A percentile compares a stretch with the other conserved stretches of the same genome.
phyloP scores from a whole-genome alignment of 2,888 invertebrate genomes.

The Liopterus haemorrhoidalis region DNA sequence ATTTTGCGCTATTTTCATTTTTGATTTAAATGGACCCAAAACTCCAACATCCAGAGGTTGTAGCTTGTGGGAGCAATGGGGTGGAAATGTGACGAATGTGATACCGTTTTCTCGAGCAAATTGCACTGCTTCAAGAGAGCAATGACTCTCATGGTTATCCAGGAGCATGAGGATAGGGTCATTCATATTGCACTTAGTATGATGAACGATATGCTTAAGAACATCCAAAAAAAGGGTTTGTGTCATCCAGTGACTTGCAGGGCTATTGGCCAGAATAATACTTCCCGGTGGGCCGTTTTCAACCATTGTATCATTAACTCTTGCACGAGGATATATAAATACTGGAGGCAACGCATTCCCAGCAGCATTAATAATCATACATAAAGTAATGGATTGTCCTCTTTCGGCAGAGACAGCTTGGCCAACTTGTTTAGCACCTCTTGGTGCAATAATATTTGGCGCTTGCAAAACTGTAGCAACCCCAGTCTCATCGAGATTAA shows the following conservation, averaged over 20 bases:
- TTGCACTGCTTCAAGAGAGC: conserved; percentile 34
- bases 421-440: conserved; percentile 17
- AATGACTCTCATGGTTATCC: conserved; percentile 37
- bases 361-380: conserved; percentile 6
- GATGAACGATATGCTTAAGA: conserved; percentile 25
- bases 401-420: conserved; percentile 18
- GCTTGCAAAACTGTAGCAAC: conserved; percentile 12
- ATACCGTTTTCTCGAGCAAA: conserved; percentile 40
- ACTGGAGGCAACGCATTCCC: conserved; percentile 21
- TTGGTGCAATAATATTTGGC: conserved; percentile 10
- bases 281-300: conserved; percentile 27
- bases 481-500: conserved; percentile 15
- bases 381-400: conserved; percentile 8
- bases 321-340: conserved; percentile 28
- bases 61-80: conserved; percentile 40
- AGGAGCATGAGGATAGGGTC: conserved; percentile 35
- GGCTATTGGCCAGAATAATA: conserved; percentile 33
- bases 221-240: conserved; percentile 34
- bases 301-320: conserved; percentile 31
- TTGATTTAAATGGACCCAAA: conserved; percentile 30
- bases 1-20: conserved; percentile 29
- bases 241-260: conserved; percentile 36
- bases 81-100: conserved; percentile 39
- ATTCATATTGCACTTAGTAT: conserved; percentile 13
- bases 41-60: conserved; percentile 37